Conservation (phyloP, 2,888 invertebrate genomes). For the Danaus chrysippus region DNA sequence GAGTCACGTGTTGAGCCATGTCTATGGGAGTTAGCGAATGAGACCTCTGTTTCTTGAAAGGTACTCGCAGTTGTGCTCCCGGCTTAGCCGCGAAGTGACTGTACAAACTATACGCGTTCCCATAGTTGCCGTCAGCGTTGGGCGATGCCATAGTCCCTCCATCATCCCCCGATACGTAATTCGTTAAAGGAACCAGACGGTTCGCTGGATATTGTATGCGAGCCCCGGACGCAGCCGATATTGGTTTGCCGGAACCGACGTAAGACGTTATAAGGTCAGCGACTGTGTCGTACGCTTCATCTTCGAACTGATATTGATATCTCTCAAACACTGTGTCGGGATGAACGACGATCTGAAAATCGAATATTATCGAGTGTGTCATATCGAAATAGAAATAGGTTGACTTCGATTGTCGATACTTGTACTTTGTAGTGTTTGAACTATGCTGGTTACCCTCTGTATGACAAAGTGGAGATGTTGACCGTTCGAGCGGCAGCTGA, state of each 20-base stretch:
- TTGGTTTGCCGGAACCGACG: constrained; percentile 92
- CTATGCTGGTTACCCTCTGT: constrained; percentile 83
- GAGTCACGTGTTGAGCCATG: constrained; percentile 64
- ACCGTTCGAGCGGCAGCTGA: constrained; percentile 90
- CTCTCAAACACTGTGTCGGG: constrained; percentile 95
- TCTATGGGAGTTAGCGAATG: constrained; percentile 86
- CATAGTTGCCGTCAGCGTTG: constrained; percentile 53
- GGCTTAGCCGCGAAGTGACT: constrained; percentile 69
- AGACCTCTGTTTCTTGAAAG: constrained; percentile 82
- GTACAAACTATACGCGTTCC: constrained; percentile 72
- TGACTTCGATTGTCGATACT: too few species aligned
- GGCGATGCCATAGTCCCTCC: constrained; percentile 58
- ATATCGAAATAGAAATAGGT: too few species aligned
- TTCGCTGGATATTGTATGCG: constrained; percentile 92
- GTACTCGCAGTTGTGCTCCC: constrained; percentile 60
- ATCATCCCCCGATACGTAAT: constrained; percentile 75
- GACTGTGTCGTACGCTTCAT: constrained; percentile 94
- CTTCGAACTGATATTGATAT: constrained; percentile 96
- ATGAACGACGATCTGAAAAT: constrained; percentile 85
- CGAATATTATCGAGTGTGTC: constrained; percentile 3
- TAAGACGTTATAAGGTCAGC: constrained; percentile 96
- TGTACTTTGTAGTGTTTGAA: too few species aligned
- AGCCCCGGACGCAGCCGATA: constrained; percentile 93
- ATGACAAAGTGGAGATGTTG: constrained; percentile 95
- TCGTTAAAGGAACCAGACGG: constrained; percentile 87